Conservation (phyloP, 2,797 vertebrate genomes). For the Chrosomus eos region DNA sequence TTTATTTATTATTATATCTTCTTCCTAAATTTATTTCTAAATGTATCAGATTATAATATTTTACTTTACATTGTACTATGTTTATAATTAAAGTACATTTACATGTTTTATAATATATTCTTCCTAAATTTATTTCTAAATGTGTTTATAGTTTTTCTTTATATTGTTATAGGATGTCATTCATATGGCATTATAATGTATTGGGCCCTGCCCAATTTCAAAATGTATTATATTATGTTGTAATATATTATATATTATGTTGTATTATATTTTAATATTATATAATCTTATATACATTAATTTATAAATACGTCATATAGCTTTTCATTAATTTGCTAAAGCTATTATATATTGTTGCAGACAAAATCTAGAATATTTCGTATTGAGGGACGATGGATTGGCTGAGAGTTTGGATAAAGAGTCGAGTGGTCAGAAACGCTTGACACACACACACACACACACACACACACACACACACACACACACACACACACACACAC, state of each 20-base stretch:
- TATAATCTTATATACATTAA: not conserved
- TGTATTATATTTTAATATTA: not conserved
- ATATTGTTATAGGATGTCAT: no score
- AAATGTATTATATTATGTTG: not conserved
- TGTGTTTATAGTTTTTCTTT: no score
- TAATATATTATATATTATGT: no score
- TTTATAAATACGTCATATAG: not conserved
- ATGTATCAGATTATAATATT: no score
- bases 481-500: no score
- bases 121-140: no score
- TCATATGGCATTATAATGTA: no score
- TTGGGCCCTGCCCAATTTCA: no score
- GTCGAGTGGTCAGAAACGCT: not conserved
- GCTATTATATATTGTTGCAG: not conserved
- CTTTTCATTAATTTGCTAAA: not conserved
- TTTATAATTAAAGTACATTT: no score
- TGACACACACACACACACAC: not conserved
- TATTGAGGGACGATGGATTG: not conserved
- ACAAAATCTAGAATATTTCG: not conserved
- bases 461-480: no score
- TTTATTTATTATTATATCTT: not conserved
- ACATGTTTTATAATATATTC: no score
- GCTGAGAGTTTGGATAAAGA: not conserved
- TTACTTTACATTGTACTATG: no score
- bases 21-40: not conserved